Evolutionary conservation across 2,113 vertebrate species (phyloP).

Genomic region (Dunckerocampus dactyliophorus): DNA sequence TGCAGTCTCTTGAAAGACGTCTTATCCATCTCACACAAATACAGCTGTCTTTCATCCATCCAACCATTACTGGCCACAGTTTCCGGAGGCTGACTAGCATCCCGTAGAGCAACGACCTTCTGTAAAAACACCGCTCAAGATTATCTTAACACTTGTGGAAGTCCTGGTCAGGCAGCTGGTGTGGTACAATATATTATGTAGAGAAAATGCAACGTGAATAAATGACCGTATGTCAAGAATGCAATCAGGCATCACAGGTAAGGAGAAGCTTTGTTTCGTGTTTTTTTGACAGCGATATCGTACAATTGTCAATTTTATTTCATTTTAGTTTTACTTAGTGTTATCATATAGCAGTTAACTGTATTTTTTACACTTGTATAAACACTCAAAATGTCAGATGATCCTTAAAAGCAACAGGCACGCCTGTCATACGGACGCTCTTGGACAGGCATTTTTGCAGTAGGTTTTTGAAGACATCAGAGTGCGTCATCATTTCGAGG

Average conservation of each 20-base stretch:
- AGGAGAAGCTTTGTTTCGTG: slow-evolving; percentile 1
- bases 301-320: neutral
- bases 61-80: slow-evolving; percentile 12
- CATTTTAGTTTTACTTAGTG: no score
- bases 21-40: slow-evolving; percentile 7
- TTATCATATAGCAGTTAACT: no score
- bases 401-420: no score
- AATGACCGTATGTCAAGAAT: slow-evolving; percentile 41
- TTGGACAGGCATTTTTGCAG: no score
- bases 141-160: slow-evolving; percentile 37
- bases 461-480: no score
- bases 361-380: no score
- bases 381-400: no score
- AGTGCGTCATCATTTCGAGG: no score
- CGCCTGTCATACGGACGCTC: no score
- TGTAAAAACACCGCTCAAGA: slow-evolving; percentile 47
- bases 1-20: slow-evolving; percentile 9
- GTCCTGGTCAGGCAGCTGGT: slow-evolving; percentile 31
- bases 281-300: neutral
- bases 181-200: slow-evolving; percentile 37
- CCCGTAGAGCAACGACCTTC: slow-evolving; percentile 29
- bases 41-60: slow-evolving; percentile 7
- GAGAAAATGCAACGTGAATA: slow-evolving; percentile 35
- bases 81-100: slow-evolving; percentile 34
- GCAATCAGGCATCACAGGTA: slow-evolving; percentile 1